These are phyloP conservation scores for Gallinago undulata DNA, from an alignment of 2,113 vertebrate genomes.

Conservation along the genomic window DNA sequence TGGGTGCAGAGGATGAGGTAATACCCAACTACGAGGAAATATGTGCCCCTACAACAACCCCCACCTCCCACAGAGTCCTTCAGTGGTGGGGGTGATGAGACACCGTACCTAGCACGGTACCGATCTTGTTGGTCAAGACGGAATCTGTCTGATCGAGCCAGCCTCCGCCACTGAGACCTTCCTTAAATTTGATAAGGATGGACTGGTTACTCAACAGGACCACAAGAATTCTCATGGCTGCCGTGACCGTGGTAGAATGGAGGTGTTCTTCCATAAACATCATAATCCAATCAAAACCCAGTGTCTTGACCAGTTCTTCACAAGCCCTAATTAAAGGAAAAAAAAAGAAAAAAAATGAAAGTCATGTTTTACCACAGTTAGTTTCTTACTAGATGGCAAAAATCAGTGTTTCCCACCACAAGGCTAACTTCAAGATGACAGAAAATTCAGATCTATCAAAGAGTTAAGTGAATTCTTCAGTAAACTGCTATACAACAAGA, in stretches of 20 bases:
- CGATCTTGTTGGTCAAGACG: slow-evolving; percentile 96
- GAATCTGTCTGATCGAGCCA: slow-evolving; percentile 98
- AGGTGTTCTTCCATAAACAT: slow-evolving; percentile 98
- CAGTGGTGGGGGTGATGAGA: rapidly evolving
- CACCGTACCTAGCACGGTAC: slow-evolving; percentile 91
- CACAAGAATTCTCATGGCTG: slow-evolving; percentile 91
- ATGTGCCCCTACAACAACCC: neutral
- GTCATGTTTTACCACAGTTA: neutral
- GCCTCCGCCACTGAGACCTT: slow-evolving; percentile 92
- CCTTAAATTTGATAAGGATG: slow-evolving; percentile 92
- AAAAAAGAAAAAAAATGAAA: rapidly evolving
- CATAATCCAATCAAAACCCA: slow-evolving; percentile 97
- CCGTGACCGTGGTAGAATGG: slow-evolving; percentile 91
- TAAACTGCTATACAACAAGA: neutral
- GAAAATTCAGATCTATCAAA: neutral
- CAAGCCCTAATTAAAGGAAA: slow-evolving; percentile 81
- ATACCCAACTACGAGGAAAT: neutral
- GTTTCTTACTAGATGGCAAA: neutral
- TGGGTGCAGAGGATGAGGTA: neutral
- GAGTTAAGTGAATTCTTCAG: neutral
- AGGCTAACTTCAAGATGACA: neutral
- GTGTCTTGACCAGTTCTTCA: slow-evolving; percentile 91
- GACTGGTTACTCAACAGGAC: slow-evolving; percentile 91
- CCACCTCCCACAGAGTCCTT: rapidly evolving
- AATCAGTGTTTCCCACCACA: neutral